A percentile compares a stretch with the other conserved stretches of the same genome.
Conservation (phyloP, 2,113 vertebrate species). For the Myiopsitta monachus region DNA sequence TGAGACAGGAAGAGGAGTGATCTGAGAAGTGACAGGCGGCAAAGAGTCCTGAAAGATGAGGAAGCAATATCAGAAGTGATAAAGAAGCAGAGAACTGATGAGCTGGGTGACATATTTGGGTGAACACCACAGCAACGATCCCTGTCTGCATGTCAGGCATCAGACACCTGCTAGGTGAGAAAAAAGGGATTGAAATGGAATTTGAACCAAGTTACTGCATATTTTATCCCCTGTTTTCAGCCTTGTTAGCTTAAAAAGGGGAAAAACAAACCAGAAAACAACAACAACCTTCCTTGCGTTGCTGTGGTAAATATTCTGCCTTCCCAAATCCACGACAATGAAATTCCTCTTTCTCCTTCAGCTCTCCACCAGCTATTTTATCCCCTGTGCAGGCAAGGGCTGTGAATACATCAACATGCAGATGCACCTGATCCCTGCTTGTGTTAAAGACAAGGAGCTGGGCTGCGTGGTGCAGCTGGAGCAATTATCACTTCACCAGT, state of each 20-base stretch:
- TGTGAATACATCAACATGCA: background rate
- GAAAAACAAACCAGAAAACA: background rate
- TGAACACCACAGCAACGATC: background rate
- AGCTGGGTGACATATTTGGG: background rate
- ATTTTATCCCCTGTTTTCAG: background rate
- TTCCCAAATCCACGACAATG: background rate
- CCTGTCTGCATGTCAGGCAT: background rate
- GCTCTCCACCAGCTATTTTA: background rate
- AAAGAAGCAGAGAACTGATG: background rate
- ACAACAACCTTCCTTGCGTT: background rate
- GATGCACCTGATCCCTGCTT: background rate
- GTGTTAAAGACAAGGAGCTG: background rate
- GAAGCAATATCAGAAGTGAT: background rate
- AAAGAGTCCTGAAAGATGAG: background rate
- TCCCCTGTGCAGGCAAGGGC: background rate
- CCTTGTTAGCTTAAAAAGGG: background rate
- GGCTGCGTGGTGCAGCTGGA: background rate
- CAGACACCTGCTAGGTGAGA: background rate
- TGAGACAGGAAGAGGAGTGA: background rate
- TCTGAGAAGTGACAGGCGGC: background rate
- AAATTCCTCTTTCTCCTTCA: background rate
- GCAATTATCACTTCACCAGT: background rate
- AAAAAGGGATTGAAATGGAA: background rate
- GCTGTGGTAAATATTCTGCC: background rate
- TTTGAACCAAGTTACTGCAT: background rate